phyloP scores from a whole-genome alignment of 2,113 vertebrate genomes.

The Odontophorus gujanensis region DNA sequence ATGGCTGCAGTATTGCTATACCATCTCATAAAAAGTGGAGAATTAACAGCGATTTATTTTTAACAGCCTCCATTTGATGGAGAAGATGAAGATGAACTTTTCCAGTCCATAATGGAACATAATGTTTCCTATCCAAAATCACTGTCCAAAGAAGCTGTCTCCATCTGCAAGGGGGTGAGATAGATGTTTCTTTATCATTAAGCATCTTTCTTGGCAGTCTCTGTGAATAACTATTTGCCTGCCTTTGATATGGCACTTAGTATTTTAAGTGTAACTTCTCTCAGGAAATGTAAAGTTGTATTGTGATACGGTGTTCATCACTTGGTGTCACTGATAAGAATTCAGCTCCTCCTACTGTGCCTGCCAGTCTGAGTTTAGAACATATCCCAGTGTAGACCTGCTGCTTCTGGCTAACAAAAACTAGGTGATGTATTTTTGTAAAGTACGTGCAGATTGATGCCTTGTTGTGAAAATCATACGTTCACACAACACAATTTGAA shows the following conservation, averaged over 20 bases:
- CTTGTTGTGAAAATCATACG: not conserved
- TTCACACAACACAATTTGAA: not conserved
- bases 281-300: not conserved
- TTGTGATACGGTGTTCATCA: not conserved
- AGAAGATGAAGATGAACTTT: conserved; percentile 96
- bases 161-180: conserved; percentile 98
- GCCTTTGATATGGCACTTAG: not conserved
- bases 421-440: not conserved
- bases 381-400: not conserved
- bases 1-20: not conserved
- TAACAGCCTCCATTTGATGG: conserved; percentile 94
- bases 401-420: not conserved
- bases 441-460: not conserved
- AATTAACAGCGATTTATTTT: not conserved
- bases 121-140: conserved; percentile 98
- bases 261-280: not conserved
- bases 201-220: not conserved
- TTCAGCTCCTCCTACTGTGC: not conserved
- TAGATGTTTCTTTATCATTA: not conserved
- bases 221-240: not conserved
- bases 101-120: conserved; percentile 99
- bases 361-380: not conserved
- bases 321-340: not conserved
- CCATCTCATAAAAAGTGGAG: not conserved
- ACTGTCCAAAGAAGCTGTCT: conserved; percentile 96